phyloP scores from a whole-genome alignment of 2,797 vertebrate genomes.

The Oryzias sinensis region DNA sequence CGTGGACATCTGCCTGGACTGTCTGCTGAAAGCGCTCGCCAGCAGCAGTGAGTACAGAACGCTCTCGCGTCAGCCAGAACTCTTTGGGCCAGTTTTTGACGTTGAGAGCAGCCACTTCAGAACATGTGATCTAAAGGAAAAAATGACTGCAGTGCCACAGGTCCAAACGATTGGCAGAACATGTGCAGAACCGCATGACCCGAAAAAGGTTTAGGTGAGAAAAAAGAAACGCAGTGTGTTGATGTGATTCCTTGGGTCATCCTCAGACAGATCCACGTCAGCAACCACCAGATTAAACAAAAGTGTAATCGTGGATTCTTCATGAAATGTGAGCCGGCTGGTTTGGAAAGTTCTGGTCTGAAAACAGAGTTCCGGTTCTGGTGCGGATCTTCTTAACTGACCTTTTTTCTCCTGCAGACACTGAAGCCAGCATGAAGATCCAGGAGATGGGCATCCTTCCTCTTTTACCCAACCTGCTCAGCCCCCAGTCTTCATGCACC shows the following conservation, averaged over 20 bases:
- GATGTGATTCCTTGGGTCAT: too few species aligned
- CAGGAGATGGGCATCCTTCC: slow-evolving; percentile 90
- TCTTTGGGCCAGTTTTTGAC: background rate
- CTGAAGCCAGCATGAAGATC: slow-evolving; percentile 92
- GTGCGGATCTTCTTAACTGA: background rate
- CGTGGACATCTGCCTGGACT: slow-evolving; percentile 92
- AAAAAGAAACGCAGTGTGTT: too few species aligned
- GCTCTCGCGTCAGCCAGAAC: background rate
- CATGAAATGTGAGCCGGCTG: too few species aligned
- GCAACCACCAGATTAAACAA: too few species aligned
- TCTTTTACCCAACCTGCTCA: slow-evolving; percentile 85
- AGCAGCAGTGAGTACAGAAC: slow-evolving; percentile 88
- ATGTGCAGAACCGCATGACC: too few species aligned
- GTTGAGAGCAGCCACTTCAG: background rate
- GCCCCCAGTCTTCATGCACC: slow-evolving; percentile 86
- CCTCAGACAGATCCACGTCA: too few species aligned
- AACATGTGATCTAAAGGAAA: too few species aligned
- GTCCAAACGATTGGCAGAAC: too few species aligned
- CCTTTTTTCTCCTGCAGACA: slow-evolving; percentile 76
- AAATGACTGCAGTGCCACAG: too few species aligned
- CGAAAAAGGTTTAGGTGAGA: too few species aligned
- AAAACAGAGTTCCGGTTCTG: background rate
- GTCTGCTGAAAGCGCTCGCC: slow-evolving; percentile 90
- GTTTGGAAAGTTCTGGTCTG: background rate
- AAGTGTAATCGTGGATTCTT: too few species aligned